Evolutionary conservation across 1,140 invertebrate genomes (phyloP), one percentile per base, ranked within the genome.

Genomic region (Drosophila suzukii): DNA sequence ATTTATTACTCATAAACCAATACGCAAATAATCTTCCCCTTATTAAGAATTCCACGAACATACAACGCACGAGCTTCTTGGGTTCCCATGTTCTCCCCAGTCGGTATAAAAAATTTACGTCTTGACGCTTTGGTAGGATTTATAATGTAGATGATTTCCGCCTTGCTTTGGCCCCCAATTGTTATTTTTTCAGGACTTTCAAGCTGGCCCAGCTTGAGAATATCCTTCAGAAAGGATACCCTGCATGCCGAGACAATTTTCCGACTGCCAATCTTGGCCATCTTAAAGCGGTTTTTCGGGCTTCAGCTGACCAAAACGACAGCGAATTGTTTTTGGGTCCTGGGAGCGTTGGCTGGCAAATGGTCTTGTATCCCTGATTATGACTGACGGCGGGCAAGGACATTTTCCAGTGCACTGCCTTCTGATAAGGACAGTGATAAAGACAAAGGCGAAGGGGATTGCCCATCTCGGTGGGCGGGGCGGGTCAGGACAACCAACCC

Each of bases 361-460:
- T 65, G 63, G 59, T 32, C 34, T 27, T 24, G 38, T 8, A 36
- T 17, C 15, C 41, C 34, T 43, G 56, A 61, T 43, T 55, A 72
- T 71, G 76, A 71, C 57, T 79, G 78, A 54, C 70, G 61, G 54
- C 63, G 47, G 59, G 51, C 55, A 36, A 68, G 75, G 78, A 82
- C 61, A 65, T 72, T 68, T 70, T 56, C 74, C 78, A 86, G 78
- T 78, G 82, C 81, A 74, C 50, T 78, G 78, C 70, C 75, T 82
- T 72, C 56, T 85, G 82, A 86, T 85, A 82, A 75, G 65, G 65
- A 71, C 58, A 71, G 51, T 62, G 66, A 81, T 67, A 85, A 77
- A 57, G 58, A 60, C 49, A 68, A 59, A 59, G 47, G 39, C 60
- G 47, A 60, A 66, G 67, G 66, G 73, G 78, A 76, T 78, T 61